Percentiles rank a stretch among this genome's conserved stretches.
Evolutionary conservation across 2,113 vertebrate species (phyloP).

Genomic region (Beaufortia kweichowensis): DNA sequence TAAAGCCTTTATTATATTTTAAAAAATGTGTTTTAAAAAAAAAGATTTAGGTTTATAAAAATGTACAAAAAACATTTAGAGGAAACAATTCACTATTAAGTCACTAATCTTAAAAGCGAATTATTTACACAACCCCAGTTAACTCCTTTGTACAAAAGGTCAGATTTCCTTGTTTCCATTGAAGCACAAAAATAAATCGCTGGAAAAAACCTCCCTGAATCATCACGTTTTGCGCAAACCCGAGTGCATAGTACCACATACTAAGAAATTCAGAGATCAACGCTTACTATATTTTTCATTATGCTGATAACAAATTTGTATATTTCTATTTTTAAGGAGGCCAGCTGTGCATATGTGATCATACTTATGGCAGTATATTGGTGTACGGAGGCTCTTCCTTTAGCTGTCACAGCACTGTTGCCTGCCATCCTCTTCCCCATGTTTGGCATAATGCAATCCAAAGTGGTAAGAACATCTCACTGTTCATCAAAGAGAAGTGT

Average conservation of each 20-base stretch:
- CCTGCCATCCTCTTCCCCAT: constrained; percentile 90
- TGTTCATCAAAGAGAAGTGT: too few relatives aligned
- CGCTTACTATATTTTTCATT: too few relatives aligned
- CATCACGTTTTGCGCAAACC: neutral
- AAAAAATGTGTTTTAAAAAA: too few relatives aligned
- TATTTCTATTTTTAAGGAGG: constrained; percentile 75
- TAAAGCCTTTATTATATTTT: neutral
- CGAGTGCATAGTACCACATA: too few relatives aligned
- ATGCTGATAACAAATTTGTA: neutral
- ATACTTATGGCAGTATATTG: constrained; percentile 92
- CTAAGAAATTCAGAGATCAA: too few relatives aligned
- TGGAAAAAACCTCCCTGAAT: neutral
- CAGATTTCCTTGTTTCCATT: neutral
- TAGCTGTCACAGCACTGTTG: constrained; percentile 88
- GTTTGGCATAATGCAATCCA: constrained; percentile 87
- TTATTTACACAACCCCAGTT: neutral
- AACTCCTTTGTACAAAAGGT: neutral
- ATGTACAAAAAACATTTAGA: neutral
- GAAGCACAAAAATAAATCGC: neutral
- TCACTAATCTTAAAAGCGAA: too few relatives aligned
- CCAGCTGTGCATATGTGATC: constrained; percentile 87
- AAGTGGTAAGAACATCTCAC: constrained; percentile 72
- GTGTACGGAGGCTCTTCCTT: constrained; percentile 92
- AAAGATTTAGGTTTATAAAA: too few relatives aligned
- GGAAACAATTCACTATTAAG: neutral